phyloP scores from a whole-genome alignment of 2,888 invertebrate species.

The Sinhomidia bicolor region DNA sequence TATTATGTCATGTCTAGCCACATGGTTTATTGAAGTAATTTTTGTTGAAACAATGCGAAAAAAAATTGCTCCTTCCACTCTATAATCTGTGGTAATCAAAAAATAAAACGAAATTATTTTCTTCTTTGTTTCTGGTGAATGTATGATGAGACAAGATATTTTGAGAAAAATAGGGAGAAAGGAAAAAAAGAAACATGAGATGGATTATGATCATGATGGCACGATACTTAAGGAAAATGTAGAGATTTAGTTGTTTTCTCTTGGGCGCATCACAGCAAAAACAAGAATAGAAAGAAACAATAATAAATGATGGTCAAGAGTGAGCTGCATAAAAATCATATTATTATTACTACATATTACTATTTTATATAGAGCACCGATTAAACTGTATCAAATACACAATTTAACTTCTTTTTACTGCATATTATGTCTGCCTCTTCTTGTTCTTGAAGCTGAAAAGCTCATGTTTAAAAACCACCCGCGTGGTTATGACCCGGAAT shows the following conservation, averaged over 20 bases:
- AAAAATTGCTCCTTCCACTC: constrained; percentile 42
- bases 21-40: constrained; percentile 59
- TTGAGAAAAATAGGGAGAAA: not conserved
- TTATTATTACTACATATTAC: not conserved
- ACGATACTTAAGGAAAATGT: not conserved
- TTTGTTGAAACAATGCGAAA: constrained; percentile 69
- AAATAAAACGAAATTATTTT: constrained; percentile 62
- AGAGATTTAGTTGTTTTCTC: not conserved
- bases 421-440: not conserved
- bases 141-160: not conserved
- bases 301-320: constrained; percentile 46
- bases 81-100: constrained; percentile 70
- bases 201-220: not conserved
- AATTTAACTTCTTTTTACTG: constrained; percentile 5
- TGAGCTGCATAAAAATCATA: constrained; percentile 46
- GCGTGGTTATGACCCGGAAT: constrained; percentile 80
- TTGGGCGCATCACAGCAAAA: constrained; percentile 4
- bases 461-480: constrained; percentile 75
- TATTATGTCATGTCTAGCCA: constrained; percentile 64
- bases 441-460: constrained; percentile 2
- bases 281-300: constrained; percentile 35
- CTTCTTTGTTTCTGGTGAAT: constrained; percentile 29
- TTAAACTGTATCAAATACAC: constrained; percentile 56
- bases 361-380: constrained; percentile 39
- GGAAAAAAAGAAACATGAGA: not conserved